Evolutionary conservation across 2,113 vertebrate genomes (phyloP).

Genomic region (Corynorhinus townsendii): DNA sequence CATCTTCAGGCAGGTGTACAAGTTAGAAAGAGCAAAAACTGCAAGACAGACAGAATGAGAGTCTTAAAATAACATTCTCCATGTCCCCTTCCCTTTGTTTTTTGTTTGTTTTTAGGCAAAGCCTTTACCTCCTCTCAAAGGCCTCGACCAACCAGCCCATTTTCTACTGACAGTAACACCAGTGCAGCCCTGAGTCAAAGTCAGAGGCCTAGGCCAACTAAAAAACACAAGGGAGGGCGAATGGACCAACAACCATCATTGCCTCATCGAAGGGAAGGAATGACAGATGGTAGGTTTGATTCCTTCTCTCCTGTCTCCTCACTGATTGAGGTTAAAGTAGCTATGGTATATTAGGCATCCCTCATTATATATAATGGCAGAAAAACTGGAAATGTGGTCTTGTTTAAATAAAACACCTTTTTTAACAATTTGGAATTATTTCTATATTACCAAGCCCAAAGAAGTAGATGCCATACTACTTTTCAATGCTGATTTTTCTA

Average conservation of each 20-base stretch:
- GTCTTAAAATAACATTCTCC: constrained; percentile 49
- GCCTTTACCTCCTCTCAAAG: constrained; percentile 88
- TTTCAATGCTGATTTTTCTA: neutral
- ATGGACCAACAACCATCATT: constrained; percentile 84
- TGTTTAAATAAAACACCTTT: neutral
- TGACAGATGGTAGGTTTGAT: constrained; percentile 89
- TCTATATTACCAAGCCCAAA: neutral
- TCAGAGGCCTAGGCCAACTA: constrained; percentile 91
- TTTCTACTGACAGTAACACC: constrained; percentile 95
- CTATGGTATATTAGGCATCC: neutral
- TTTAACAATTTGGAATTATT: neutral
- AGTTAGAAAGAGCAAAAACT: constrained; percentile 30
- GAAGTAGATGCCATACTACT: neutral
- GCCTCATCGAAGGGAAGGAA: constrained; percentile 91
- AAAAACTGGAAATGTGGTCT: neutral
- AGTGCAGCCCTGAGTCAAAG: constrained; percentile 89
- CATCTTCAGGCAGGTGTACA: neutral
- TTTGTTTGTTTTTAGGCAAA: constrained; percentile 86
- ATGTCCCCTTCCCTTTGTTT: constrained; percentile 43
- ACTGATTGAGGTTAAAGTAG: neutral
- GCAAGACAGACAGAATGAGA: neutral
- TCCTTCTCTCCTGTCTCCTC: neutral
- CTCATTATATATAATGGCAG: neutral
- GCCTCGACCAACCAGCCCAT: constrained; percentile 93
- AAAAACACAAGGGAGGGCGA: constrained; percentile 91